phyloP scores from a whole-genome alignment of 1,140 invertebrate species.

The Telenomus remus region DNA sequence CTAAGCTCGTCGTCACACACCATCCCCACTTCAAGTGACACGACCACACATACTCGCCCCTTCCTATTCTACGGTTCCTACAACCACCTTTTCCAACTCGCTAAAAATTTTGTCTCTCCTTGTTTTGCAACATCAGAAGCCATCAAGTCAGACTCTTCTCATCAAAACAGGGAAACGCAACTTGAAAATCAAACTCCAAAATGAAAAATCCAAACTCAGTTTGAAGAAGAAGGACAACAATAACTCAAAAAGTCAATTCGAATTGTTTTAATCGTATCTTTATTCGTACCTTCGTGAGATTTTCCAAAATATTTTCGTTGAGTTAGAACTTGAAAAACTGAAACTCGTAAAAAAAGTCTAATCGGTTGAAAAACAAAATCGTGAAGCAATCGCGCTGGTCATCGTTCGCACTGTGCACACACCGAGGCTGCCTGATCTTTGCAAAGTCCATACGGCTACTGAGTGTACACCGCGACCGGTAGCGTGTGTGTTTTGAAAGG shows the following conservation, averaged over 20 bases:
- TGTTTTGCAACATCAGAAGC: conserved; percentile 23
- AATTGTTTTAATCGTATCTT: too few species aligned
- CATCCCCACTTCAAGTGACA: conserved; percentile 48
- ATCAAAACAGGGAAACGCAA: too few species aligned
- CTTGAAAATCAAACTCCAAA: conserved; percentile 1
- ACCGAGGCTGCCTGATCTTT: conserved; percentile 32
- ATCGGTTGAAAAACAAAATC: not conserved
- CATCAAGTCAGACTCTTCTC: too few species aligned
- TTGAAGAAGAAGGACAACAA: too few species aligned
- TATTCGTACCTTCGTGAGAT: too few species aligned
- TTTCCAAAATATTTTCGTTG: too few species aligned
- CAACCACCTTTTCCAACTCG: conserved; percentile 60
- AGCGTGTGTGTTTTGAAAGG: conserved; percentile 25
- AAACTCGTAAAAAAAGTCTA: not conserved
- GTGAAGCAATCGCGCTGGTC: not conserved
- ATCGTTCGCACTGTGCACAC: conserved; percentile 20
- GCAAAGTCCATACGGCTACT: conserved; percentile 50
- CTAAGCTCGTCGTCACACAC: conserved; percentile 21
- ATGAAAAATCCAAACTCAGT: too few species aligned
- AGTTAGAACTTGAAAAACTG: too few species aligned
- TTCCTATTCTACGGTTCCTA: conserved; percentile 34
- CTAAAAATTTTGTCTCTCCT: conserved; percentile 47
- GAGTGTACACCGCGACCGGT: conserved; percentile 24
- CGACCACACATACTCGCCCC: conserved; percentile 60
- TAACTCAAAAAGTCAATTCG: too few species aligned